Conservation (phyloP, 2,113 vertebrate genomes). For the Urocolius indicus region DNA sequence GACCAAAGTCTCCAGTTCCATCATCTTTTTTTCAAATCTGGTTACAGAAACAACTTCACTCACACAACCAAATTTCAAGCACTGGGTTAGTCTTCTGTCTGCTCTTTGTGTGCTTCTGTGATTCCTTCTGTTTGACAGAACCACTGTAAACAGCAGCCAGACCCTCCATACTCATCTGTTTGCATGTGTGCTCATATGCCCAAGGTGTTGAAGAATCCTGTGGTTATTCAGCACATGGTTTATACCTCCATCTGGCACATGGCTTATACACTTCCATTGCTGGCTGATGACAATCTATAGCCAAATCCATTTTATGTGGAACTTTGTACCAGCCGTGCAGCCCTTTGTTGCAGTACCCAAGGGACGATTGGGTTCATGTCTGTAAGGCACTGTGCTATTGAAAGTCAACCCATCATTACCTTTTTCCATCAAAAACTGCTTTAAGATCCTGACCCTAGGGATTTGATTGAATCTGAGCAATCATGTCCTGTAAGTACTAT, state of each 20-base stretch:
- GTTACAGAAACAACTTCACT: background rate
- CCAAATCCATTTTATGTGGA: background rate
- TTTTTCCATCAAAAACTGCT: background rate
- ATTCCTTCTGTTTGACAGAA: background rate
- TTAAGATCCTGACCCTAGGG: background rate
- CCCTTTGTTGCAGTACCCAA: background rate
- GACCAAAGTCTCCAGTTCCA: background rate
- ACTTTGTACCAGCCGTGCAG: accelerated
- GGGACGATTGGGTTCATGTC: background rate
- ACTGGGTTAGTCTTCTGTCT: background rate
- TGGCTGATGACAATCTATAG: background rate
- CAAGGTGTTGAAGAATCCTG: background rate
- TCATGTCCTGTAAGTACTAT: accelerated
- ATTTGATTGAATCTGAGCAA: background rate
- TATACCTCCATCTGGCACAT: background rate
- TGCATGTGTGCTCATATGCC: background rate
- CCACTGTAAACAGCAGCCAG: background rate
- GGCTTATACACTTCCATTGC: background rate
- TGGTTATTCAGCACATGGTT: background rate
- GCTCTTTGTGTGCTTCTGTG: background rate
- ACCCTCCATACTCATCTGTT: background rate
- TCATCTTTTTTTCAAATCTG: background rate
- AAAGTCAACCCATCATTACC: background rate
- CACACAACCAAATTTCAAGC: background rate
- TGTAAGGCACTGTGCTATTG: background rate